These are phyloP conservation scores for Aurelia coerulea DNA, from an alignment of 30 jellyfish, hydroid and myxozoan genomes.

Conservation along the genomic window DNA sequence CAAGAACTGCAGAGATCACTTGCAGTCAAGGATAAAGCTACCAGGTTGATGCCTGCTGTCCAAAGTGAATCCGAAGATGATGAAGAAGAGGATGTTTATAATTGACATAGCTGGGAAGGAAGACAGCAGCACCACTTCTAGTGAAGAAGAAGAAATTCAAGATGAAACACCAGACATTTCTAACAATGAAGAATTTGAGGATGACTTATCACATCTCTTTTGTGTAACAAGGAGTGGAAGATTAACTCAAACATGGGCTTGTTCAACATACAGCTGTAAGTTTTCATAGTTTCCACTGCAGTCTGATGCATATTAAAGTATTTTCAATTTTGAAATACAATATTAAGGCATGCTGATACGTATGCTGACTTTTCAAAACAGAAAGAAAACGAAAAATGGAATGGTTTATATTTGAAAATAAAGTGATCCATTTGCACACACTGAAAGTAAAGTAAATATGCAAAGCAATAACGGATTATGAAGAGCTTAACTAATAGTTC, in stretches of 20 bases:
- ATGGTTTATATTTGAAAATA: neutral
- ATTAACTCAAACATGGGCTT: slow-evolving; percentile 36
- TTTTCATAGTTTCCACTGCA: neutral
- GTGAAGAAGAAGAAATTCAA: slow-evolving; percentile 18
- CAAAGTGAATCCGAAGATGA: slow-evolving; percentile 3
- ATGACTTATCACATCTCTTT: slow-evolving; percentile 33
- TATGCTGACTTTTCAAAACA: neutral
- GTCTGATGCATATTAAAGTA: neutral
- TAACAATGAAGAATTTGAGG: slow-evolving; percentile 27
- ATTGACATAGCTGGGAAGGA: slow-evolving; percentile 4
- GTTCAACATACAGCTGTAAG: slow-evolving; percentile 7
- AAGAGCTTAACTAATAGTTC: too few species aligned
- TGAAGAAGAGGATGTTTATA: slow-evolving; percentile 9
- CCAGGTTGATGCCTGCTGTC: neutral
- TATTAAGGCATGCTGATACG: neutral
- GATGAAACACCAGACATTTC: slow-evolving; percentile 27
- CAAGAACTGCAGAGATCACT: neutral
- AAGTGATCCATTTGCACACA: neutral
- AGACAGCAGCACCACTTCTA: slow-evolving; percentile 22
- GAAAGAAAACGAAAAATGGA: too few species aligned
- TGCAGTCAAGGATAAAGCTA: neutral
- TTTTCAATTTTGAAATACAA: neutral
- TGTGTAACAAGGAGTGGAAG: slow-evolving; percentile 35
- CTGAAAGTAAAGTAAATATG: too few species aligned
- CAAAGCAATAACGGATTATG: too few species aligned